Evolutionary conservation across 2,888 invertebrate species (phyloP).

Genomic region (Ochropleura leucogaster): DNA sequence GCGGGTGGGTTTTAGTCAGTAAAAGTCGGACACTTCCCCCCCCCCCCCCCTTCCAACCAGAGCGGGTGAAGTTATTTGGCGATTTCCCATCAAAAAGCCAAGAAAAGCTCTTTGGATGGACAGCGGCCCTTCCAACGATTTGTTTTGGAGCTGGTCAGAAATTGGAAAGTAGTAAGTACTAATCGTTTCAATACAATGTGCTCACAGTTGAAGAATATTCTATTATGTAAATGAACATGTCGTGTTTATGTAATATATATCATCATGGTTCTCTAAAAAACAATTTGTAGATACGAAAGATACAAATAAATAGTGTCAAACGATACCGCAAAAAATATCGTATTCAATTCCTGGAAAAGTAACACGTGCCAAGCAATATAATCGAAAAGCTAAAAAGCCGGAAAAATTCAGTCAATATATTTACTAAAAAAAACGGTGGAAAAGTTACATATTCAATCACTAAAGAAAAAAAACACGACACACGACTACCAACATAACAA

Average conservation of each 20-base stretch:
- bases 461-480: neutral
- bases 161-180: neutral
- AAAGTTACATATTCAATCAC: neutral
- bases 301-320: conserved; percentile 1
- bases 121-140: neutral
- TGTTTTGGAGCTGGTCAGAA: too few relatives aligned
- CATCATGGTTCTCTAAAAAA: neutral
- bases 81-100: too few relatives aligned
- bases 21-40: too few relatives aligned
- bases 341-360: conserved; percentile 3
- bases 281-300: neutral
- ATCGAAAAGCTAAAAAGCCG: neutral
- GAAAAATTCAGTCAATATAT: too few relatives aligned
- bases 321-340: neutral
- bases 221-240: neutral
- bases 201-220: neutral
- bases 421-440: neutral
- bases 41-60: too few relatives aligned
- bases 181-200: neutral
- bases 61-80: too few relatives aligned
- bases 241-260: neutral
- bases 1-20: too few relatives aligned
- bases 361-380: neutral
- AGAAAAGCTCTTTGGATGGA: too few relatives aligned
- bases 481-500: neutral